These are phyloP conservation scores for Conops quadrifasciatus DNA, from an alignment of 2,888 invertebrate species.

Conservation along the genomic window DNA sequence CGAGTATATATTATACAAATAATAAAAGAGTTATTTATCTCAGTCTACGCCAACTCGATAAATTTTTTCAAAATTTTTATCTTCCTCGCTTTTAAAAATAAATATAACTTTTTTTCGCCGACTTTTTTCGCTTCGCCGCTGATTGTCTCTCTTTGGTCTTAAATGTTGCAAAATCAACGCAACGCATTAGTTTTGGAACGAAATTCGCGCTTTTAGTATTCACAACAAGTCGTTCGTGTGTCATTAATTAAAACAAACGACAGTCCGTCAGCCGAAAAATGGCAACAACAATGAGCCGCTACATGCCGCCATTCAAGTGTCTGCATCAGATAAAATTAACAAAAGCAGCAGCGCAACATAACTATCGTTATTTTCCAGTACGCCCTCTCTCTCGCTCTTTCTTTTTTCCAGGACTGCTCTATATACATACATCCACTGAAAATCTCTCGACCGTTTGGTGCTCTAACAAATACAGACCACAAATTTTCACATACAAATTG, in stretches of 20 bases:
- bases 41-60: not conserved
- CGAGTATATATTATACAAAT: no score
- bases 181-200: not conserved
- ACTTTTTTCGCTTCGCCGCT: not conserved
- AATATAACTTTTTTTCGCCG: constrained; percentile 11
- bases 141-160: constrained; percentile 26
- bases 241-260: constrained; percentile 29
- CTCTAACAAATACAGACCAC: not conserved
- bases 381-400: constrained; percentile 10
- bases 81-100: not conserved
- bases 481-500: no score
- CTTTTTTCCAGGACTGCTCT: not conserved
- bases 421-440: not conserved
- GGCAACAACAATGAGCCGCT: constrained; percentile 22
- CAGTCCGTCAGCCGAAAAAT: constrained; percentile 26
- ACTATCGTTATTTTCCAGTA: constrained; percentile 20
- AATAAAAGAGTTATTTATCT: no score
- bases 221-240: not conserved
- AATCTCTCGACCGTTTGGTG: not conserved
- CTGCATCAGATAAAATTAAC: constrained; percentile 41
- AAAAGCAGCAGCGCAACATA: constrained; percentile 23
- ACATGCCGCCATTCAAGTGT: constrained; percentile 39
- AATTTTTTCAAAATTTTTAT: no score
- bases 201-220: constrained; percentile 13
- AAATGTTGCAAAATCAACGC: not conserved